Percentiles rank a stretch among this genome's conserved stretches.
phyloP scores from a whole-genome alignment of 64 coral and sea anemone genomes.

The Montipora foliosa region DNA sequence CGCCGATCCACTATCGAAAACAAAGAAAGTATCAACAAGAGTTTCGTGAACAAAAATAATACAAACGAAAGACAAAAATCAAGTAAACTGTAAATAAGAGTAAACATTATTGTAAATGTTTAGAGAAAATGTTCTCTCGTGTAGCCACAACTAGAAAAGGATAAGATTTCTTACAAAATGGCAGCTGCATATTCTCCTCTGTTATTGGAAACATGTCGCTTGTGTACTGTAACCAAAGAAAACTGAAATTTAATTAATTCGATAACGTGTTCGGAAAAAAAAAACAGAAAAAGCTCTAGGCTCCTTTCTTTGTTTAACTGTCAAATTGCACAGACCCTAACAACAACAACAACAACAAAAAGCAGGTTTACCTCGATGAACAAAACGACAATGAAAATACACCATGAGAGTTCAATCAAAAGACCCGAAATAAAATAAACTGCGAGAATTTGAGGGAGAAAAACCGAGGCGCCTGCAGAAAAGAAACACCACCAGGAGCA shows the following conservation, averaged over 20 bases:
- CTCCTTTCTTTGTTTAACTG: too few species aligned
- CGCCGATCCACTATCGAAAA: slow-evolving; percentile 38
- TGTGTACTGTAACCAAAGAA: background rate
- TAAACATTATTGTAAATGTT: too few species aligned
- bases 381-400: too few species aligned
- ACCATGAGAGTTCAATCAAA: too few species aligned
- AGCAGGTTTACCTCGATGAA: too few species aligned
- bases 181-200: slow-evolving; percentile 60
- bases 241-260: background rate
- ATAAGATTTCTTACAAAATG: slow-evolving; percentile 34
- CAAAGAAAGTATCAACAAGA: background rate
- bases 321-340: too few species aligned
- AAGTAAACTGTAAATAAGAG: background rate
- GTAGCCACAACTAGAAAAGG: background rate
- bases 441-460: too few species aligned
- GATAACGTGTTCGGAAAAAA: background rate
- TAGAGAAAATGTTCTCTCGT: too few species aligned
- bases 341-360: too few species aligned
- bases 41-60: background rate
- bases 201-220: slow-evolving; percentile 31
- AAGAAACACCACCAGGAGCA: too few species aligned
- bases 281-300: background rate
- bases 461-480: too few species aligned
- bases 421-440: too few species aligned
- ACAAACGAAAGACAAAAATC: background rate